These are phyloP conservation scores for Myanophis thanlyinensis DNA, from an alignment of 2,113 vertebrate species.

Conservation along the genomic window DNA sequence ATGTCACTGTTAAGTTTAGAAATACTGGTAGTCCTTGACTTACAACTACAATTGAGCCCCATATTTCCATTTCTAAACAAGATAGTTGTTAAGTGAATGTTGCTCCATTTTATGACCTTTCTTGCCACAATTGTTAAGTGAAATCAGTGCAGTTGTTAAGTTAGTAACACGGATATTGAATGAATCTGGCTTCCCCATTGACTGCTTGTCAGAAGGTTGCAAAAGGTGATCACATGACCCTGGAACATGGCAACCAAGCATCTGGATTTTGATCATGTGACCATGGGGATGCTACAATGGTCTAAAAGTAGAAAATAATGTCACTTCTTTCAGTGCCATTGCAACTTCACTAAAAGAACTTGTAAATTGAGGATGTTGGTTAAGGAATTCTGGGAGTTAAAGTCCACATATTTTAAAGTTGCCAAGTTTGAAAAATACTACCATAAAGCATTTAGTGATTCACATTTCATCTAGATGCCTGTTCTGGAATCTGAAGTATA, in stretches of 20 bases:
- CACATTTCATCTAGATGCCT: not conserved
- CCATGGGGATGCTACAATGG: not conserved
- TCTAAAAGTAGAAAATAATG: not conserved
- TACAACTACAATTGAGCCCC: not conserved
- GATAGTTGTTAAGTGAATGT: not conserved
- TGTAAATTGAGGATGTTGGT: not conserved
- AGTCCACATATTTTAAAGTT: not conserved
- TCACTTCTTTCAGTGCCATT: not conserved
- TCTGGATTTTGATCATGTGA: too few relatives aligned
- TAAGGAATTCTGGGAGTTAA: not conserved
- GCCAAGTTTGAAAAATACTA: not conserved
- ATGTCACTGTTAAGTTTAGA: not conserved
- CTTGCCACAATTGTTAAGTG: not conserved
- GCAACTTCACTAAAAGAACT: not conserved
- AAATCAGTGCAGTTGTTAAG: not conserved
- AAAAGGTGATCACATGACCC: not conserved
- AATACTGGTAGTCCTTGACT: not conserved
- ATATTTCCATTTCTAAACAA: not conserved
- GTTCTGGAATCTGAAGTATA: not conserved
- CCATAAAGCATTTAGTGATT: not conserved
- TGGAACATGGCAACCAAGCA: not conserved
- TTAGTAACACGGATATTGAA: not conserved
- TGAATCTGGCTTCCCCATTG: not conserved
- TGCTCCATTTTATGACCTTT: not conserved
- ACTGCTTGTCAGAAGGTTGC: not conserved